Percentiles rank a stretch among this genome's conserved stretches.
phyloP scores from a whole-genome alignment of 1,140 invertebrate genomes.

The Sipha flava region DNA sequence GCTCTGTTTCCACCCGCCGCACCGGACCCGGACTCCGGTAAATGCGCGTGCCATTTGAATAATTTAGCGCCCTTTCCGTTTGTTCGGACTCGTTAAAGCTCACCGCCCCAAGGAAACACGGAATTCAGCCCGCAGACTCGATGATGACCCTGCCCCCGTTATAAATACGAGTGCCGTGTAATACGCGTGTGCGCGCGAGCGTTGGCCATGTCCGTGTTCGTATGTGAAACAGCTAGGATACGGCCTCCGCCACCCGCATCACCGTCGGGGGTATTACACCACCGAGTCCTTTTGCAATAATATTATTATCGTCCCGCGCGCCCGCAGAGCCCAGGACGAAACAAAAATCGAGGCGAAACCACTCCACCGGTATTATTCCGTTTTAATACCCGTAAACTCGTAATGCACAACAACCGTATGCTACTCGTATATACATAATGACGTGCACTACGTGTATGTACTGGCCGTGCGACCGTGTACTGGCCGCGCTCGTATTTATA shows the following conservation, averaged over 20 bases:
- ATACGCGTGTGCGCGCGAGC: too few relatives aligned
- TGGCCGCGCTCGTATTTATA: not conserved
- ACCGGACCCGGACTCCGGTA: not conserved
- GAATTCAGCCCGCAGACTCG: not conserved
- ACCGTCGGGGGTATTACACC: not conserved
- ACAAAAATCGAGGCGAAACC: not conserved
- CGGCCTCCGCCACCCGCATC: too few relatives aligned
- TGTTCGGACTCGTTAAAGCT: slow-evolving; percentile 6
- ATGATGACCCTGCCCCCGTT: too few relatives aligned
- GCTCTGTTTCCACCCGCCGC: not conserved
- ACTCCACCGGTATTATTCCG: not conserved
- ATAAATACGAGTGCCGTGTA: too few relatives aligned
- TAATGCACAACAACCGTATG: too few relatives aligned
- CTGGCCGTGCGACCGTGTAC: not conserved
- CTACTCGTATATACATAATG: not conserved
- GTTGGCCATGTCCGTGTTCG: too few relatives aligned
- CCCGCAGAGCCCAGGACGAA: not conserved
- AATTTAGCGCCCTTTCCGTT: slow-evolving; percentile 7
- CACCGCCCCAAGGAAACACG: not conserved
- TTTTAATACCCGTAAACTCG: not conserved
- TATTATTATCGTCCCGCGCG: not conserved
- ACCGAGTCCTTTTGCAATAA: too few relatives aligned
- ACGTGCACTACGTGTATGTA: not conserved
- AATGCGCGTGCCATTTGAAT: slow-evolving; percentile 4
- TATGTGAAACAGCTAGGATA: too few relatives aligned